Conservation (phyloP, 2,113 vertebrate species). For the Grammomys dolichurus region DNA sequence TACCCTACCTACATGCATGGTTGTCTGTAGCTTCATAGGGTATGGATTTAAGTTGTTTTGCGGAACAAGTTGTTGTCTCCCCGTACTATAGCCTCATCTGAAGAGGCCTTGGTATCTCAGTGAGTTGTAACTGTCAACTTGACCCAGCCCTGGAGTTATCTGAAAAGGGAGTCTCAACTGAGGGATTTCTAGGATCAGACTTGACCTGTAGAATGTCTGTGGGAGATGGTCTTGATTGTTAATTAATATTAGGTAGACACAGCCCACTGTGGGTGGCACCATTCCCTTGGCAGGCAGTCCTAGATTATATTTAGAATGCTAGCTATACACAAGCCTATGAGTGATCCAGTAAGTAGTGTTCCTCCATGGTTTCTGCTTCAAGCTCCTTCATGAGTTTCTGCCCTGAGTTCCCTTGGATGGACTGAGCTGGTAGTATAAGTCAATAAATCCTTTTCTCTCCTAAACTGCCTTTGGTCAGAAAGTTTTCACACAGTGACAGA, state of each 20-base stretch:
- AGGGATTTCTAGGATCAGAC: not conserved
- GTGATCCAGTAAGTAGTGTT: not conserved
- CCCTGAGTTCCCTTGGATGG: not conserved
- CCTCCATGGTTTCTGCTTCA: not conserved
- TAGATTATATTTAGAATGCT: not conserved
- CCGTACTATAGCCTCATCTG: not conserved
- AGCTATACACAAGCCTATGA: not conserved
- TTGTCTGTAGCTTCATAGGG: not conserved
- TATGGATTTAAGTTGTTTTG: not conserved
- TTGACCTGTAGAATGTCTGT: not conserved
- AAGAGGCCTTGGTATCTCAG: not conserved
- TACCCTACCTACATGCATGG: not conserved
- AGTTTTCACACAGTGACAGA: not conserved
- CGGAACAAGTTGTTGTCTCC: not conserved
- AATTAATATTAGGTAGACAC: not conserved
- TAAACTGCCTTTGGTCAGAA: not conserved
- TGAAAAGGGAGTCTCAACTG: not conserved
- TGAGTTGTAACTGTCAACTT: not conserved
- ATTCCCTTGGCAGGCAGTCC: not conserved
- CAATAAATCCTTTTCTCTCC: not conserved
- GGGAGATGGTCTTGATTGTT: not conserved
- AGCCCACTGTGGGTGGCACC: not conserved
- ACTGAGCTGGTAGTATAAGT: not conserved
- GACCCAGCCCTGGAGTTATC: not conserved
- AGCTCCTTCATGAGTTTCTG: not conserved